Conservation (phyloP, 2,797 vertebrate genomes). For the Fundulus diaphanus region DNA sequence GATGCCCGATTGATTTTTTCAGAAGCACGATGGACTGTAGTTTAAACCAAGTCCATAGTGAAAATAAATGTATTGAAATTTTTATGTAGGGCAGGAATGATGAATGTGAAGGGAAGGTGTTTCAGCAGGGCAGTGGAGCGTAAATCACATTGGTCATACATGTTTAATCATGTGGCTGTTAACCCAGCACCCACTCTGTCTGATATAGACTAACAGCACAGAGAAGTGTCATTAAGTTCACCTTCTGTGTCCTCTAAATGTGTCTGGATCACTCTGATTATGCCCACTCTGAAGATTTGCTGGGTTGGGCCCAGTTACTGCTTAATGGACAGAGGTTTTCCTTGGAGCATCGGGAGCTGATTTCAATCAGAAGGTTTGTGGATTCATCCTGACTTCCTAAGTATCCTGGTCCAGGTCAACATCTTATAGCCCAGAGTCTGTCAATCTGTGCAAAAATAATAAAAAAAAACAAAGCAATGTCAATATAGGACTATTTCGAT, state of each 20-base stretch:
- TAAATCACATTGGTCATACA: slow-evolving; percentile 52
- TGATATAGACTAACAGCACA: slow-evolving; percentile 3
- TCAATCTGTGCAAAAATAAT: too few relatives aligned
- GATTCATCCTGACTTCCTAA: too few relatives aligned
- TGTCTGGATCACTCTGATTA: not conserved
- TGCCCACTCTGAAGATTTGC: not conserved
- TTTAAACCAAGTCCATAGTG: too few relatives aligned
- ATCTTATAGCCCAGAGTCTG: too few relatives aligned
- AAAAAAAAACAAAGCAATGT: too few relatives aligned
- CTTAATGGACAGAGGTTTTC: too few relatives aligned
- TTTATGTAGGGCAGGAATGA: not conserved
- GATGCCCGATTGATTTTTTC: too few relatives aligned
- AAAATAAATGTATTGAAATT: too few relatives aligned
- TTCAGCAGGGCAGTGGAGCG: slow-evolving; percentile 29
- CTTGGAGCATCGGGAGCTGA: not conserved
- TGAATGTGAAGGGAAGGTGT: not conserved
- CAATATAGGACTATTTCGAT: too few relatives aligned
- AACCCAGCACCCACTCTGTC: slow-evolving; percentile 22
- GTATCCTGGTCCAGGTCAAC: too few relatives aligned
- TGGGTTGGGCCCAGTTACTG: not conserved
- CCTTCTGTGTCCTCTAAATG: not conserved
- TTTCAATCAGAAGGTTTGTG: too few relatives aligned
- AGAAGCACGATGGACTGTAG: too few relatives aligned
- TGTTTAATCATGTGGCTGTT: slow-evolving; percentile 44
- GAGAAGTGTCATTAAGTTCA: slow-evolving; percentile 6